Evolutionary conservation across 2,113 vertebrate genomes (phyloP).

Genomic region (Macrotus californicus): DNA sequence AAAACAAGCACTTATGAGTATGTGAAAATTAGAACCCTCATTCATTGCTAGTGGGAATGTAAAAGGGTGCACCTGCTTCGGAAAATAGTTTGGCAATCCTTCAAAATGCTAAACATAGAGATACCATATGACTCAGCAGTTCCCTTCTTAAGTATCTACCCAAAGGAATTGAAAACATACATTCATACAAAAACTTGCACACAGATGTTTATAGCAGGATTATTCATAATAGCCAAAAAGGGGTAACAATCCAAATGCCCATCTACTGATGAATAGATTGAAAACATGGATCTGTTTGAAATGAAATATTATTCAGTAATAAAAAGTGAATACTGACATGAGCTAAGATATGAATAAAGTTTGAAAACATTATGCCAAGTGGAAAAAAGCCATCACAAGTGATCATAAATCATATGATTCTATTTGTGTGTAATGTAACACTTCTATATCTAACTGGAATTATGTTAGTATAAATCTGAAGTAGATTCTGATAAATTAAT

Average conservation of each 20-base stretch:
- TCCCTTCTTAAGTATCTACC: neutral
- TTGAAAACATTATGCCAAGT: neutral
- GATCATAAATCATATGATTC: neutral
- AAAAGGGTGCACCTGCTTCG: neutral
- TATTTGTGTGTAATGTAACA: neutral
- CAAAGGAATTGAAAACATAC: neutral
- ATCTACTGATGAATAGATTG: neutral
- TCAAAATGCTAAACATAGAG: neutral
- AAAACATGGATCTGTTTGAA: neutral
- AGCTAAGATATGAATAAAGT: neutral
- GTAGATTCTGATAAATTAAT: neutral
- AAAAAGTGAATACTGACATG: neutral
- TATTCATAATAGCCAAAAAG: neutral
- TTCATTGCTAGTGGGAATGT: neutral
- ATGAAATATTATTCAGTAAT: neutral
- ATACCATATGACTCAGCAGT: neutral
- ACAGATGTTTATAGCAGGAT: neutral
- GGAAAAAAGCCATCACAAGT: neutral
- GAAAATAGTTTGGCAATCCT: conserved; percentile 24
- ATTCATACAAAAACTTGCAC: neutral
- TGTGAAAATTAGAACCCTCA: neutral
- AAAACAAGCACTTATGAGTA: neutral
- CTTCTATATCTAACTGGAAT: neutral
- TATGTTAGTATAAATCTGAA: neutral
- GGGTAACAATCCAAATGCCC: neutral